Evolutionary conservation across 1,140 invertebrate genomes (phyloP), one percentile per base, ranked within the genome.

Genomic region (Thalassaphorura encarpata): DNA sequence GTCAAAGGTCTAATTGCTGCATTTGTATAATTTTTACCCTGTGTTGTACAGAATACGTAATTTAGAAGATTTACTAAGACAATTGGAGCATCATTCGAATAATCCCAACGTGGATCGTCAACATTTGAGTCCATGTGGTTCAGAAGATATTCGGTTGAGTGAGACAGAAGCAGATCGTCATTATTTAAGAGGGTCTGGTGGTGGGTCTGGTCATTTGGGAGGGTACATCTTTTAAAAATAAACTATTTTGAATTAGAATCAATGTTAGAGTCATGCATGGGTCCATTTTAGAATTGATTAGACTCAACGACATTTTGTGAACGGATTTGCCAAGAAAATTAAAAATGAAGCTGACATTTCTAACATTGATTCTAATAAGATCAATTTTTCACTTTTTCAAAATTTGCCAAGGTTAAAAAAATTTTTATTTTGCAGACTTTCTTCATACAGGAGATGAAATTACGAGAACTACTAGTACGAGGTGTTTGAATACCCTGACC

Each of bases 81-180:
- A 92, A 71, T 72, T 95, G 52, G 88, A 94, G 69, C 85, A 91
- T 68, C 88, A 92, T 70, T 83, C 84, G 33, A 56, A 57, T 45
- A n/a, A n/a, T n/a, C n/a, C n/a, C n/a, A n/a, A n/a, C n/a, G n/a
- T n/a, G n/a, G 33, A n/a, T 36, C 80, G 82, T 41, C 76, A 87
- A 4, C 87, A 90, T 70, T 87, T 87, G 82, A 91, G 87, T 69
- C 68, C 70, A 45, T 86, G 84, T 61, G 87, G 85, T 42, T 91
- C 87, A 11, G 89, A 92, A 69, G 90, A 93, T 64, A 89, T 92
- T 66, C 76, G 89, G 62, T 87, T 89, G 79, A 90, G 87, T 29
- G 89, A 93, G 72, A 86, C 86, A 23, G 89, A 94, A 71, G 84
- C 84, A 19, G 89, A 93, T 72, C 78, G 86, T 26, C 87, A 88